Evolutionary conservation across 2,888 invertebrate genomes (phyloP).

Genomic region (Dimorphilus gyrociliatus): DNA sequence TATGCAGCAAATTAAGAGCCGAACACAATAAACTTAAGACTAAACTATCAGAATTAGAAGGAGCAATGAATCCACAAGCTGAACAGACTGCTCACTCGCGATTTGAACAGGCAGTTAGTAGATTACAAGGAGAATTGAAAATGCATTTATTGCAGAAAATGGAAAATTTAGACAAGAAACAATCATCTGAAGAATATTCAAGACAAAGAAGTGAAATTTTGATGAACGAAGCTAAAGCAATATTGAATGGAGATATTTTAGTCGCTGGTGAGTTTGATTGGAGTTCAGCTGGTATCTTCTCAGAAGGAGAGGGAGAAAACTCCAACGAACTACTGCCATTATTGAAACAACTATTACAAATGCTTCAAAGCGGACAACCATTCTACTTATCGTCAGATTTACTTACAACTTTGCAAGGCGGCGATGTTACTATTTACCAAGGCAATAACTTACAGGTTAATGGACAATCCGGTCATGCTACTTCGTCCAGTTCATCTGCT

Average conservation of each 20-base stretch:
- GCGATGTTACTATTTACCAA: slow-evolving; percentile 6
- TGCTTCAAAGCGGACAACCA: slow-evolving; percentile 28
- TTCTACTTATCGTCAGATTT: slow-evolving; percentile 23
- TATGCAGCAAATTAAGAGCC: slow-evolving; percentile 22
- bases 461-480: too few species aligned
- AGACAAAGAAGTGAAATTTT: slow-evolving; percentile 24
- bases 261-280: slow-evolving; percentile 29
- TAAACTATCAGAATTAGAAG: slow-evolving; percentile 17
- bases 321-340: slow-evolving; percentile 27
- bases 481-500: too few species aligned
- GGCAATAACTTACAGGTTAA: too few species aligned
- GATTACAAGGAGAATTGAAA: slow-evolving; percentile 24
- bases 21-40: slow-evolving; percentile 26
- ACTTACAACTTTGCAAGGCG: slow-evolving; percentile 17
- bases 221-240: slow-evolving; percentile 22
- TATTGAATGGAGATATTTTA: slow-evolving; percentile 15
- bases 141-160: slow-evolving; percentile 21
- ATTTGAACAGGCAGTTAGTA: slow-evolving; percentile 19
- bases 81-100: slow-evolving; percentile 18
- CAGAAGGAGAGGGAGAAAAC: slow-evolving; percentile 16
- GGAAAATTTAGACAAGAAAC: slow-evolving; percentile 22
- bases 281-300: slow-evolving; percentile 22
- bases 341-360: slow-evolving; percentile 25
- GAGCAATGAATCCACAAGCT: slow-evolving; percentile 25
- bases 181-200: slow-evolving; percentile 24